A percentile compares a stretch with the other conserved stretches of the same genome.
These are phyloP conservation scores for Macquaria australasica DNA, from an alignment of 2,113 vertebrate species.

Conservation along the genomic window DNA sequence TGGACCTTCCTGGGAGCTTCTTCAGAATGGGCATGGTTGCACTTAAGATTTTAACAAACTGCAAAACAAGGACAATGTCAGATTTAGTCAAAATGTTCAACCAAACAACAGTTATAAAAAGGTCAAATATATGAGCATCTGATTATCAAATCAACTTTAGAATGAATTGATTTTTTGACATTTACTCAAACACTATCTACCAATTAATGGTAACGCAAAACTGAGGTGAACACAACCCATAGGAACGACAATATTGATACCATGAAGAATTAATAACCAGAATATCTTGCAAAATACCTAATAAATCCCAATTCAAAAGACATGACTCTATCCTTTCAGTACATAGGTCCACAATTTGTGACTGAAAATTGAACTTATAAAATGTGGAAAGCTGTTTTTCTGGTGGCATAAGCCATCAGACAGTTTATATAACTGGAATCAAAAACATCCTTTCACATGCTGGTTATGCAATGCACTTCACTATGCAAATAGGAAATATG, in stretches of 20 bases:
- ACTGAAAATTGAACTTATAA: not conserved
- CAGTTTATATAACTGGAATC: conserved; percentile 44
- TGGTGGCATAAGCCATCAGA: conserved; percentile 18
- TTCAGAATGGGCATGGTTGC: conserved; percentile 90
- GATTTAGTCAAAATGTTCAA: not conserved
- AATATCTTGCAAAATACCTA: not conserved
- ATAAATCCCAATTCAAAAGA: not conserved
- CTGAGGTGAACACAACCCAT: not conserved
- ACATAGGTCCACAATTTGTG: not conserved
- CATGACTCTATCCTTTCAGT: not conserved
- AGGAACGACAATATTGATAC: not conserved
- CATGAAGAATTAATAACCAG: not conserved
- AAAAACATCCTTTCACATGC: conserved; percentile 64
- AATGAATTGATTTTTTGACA: not conserved
- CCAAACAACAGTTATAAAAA: not conserved
- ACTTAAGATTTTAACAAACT: conserved; percentile 58
- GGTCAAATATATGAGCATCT: not conserved
- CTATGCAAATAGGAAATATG: conserved; percentile 61
- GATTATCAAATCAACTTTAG: not conserved
- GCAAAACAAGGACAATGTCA: conserved; percentile 41
- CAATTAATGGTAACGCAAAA: not conserved
- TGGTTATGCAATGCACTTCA: conserved; percentile 54
- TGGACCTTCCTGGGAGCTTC: conserved; percentile 84
- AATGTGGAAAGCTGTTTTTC: not conserved
- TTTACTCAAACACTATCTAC: not conserved